These are phyloP conservation scores for Drosophila pseudotalamancana DNA, from an alignment of 2,888 invertebrate species.

Conservation along the genomic window DNA sequence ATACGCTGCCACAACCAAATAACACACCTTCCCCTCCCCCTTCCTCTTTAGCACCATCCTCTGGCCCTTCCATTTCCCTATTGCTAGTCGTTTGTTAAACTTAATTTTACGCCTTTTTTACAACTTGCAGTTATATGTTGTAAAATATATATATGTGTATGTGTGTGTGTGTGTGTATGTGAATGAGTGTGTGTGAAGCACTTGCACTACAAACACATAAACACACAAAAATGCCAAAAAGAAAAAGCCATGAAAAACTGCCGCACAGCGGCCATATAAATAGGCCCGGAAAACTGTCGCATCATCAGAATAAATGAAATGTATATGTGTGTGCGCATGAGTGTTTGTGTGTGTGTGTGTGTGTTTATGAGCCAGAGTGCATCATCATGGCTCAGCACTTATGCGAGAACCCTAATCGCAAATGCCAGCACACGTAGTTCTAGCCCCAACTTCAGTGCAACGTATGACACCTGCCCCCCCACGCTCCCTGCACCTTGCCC, in stretches of 20 bases:
- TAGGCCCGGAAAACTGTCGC: constrained; percentile 59
- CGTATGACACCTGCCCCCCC: not conserved
- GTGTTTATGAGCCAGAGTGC: constrained; percentile 25
- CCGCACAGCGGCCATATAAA: constrained; percentile 32
- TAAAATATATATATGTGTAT: constrained; percentile 37
- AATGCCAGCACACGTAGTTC: constrained; percentile 10
- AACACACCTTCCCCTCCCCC: constrained; percentile 2
- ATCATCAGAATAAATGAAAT: constrained; percentile 57
- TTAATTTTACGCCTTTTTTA: constrained; percentile 78
- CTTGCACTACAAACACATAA: constrained; percentile 47
- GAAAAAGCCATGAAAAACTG: constrained; percentile 22
- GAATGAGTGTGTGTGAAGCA: too few species aligned
- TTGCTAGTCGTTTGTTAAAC: constrained; percentile 68
- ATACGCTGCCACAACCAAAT: constrained; percentile 3
- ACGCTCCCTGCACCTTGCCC: too few species aligned
- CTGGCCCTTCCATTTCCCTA: constrained; percentile 8
- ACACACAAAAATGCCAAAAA: constrained; percentile 16
- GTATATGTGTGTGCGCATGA: not conserved
- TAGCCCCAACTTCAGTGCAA: not conserved
- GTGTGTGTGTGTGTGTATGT: constrained; percentile 6
- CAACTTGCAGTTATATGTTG: constrained; percentile 75
- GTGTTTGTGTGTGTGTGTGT: constrained; percentile 15
- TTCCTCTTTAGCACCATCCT: not conserved
- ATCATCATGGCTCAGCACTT: constrained; percentile 61
- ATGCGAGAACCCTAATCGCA: constrained; percentile 30